phyloP scores from a whole-genome alignment of 2,113 vertebrate genomes.

The Connochaetes taurinus region DNA sequence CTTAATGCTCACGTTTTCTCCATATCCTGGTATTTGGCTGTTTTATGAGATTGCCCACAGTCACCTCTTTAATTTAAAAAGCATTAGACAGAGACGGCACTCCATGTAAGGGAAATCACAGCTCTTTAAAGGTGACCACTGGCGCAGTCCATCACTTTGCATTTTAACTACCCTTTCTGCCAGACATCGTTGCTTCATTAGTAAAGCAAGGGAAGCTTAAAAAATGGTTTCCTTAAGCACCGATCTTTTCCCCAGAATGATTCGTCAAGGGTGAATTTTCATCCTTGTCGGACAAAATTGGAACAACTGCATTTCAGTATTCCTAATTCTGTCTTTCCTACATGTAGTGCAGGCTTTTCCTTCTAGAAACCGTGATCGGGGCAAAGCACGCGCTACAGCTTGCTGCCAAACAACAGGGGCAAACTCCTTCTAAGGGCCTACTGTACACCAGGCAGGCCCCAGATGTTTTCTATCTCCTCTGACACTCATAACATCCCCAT shows the following conservation, averaged over 20 bases:
- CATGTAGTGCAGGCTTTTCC: neutral
- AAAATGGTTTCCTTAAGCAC: neutral
- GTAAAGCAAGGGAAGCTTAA: constrained; percentile 23
- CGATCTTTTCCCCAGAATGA: neutral
- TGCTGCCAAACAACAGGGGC: neutral
- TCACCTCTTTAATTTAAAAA: constrained; percentile 53
- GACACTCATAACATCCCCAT: neutral
- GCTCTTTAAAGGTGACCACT: neutral
- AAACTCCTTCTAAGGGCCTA: neutral
- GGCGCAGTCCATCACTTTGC: neutral
- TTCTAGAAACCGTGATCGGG: neutral
- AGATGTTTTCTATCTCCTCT: neutral
- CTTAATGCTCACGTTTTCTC: constrained; percentile 31
- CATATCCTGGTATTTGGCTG: constrained; percentile 9
- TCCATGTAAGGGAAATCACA: neutral
- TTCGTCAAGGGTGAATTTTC: neutral
- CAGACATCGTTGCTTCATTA: neutral
- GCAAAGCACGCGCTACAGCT: neutral
- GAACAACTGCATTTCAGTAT: neutral
- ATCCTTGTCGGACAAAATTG: neutral
- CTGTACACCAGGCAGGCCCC: neutral
- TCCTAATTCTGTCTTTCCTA: neutral
- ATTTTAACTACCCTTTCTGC: neutral
- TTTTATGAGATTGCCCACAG: constrained; percentile 47
- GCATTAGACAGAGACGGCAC: constrained; percentile 31